These are phyloP conservation scores for Ranitomeya variabilis DNA, from an alignment of 2,113 vertebrate genomes.

Conservation along the genomic window DNA sequence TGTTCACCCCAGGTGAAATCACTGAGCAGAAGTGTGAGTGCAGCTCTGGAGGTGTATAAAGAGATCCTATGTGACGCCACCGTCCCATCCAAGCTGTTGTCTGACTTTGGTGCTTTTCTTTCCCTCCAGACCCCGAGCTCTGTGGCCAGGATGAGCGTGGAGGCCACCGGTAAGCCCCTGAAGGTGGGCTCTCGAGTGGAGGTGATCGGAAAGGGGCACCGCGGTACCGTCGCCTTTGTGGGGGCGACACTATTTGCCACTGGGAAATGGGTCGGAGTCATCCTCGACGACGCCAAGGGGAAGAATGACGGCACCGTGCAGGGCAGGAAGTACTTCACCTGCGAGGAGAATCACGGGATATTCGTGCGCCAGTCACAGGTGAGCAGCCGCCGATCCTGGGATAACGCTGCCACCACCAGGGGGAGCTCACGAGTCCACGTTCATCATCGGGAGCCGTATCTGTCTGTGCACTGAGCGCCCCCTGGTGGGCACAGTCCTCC, in stretches of 20 bases:
- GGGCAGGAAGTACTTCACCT: constrained; percentile 93
- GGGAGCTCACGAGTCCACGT: no score
- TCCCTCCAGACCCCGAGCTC: constrained; percentile 76
- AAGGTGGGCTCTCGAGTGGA: constrained; percentile 93
- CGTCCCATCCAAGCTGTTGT: no score
- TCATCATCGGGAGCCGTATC: no score
- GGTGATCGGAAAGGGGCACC: constrained; percentile 94
- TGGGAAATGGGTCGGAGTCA: constrained; percentile 96
- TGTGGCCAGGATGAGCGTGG: constrained; percentile 88
- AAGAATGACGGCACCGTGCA: constrained; percentile 97
- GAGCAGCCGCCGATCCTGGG: background rate
- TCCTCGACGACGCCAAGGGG: constrained; percentile 93
- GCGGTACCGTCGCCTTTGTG: constrained; percentile 91
- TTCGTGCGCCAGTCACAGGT: constrained; percentile 98
- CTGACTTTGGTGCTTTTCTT: background rate
- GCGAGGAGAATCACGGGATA: constrained; percentile 91
- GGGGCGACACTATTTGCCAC: constrained; percentile 93
- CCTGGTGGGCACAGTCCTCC: no score
- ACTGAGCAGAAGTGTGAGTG: no score
- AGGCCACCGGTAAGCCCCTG: constrained; percentile 79
- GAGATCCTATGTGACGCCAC: no score
- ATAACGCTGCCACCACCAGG: background rate
- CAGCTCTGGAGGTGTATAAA: no score
- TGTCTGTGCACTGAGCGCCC: no score
- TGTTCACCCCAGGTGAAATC: no score